Percentiles rank a stretch among this genome's conserved stretches.
phyloP scores from a whole-genome alignment of 2,113 vertebrate genomes.

The Otus sunia region DNA sequence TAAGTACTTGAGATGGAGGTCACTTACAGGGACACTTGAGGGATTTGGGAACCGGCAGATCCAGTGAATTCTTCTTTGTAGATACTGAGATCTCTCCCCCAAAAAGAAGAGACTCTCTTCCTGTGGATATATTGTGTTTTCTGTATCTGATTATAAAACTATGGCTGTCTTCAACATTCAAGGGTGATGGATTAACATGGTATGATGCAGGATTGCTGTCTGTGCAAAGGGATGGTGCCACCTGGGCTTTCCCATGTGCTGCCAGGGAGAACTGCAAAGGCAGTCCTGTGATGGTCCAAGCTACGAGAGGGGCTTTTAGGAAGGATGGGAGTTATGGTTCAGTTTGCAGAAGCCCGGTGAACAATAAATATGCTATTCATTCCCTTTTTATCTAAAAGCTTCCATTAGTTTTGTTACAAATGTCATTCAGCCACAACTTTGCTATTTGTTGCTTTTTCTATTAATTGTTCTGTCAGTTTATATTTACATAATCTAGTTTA shows the following conservation, averaged over 20 bases:
- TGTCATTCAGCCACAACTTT: neutral
- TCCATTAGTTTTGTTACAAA: neutral
- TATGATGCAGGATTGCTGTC: neutral
- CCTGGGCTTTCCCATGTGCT: accelerated
- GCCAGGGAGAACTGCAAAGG: neutral
- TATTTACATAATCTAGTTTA: neutral
- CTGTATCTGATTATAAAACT: neutral
- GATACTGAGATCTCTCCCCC: accelerated
- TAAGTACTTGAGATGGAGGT: neutral
- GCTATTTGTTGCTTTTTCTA: neutral
- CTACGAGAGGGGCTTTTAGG: neutral
- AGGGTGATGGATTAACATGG: neutral
- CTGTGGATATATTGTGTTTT: neutral
- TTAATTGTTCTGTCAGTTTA: neutral
- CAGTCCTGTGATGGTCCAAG: neutral
- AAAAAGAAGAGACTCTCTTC: neutral
- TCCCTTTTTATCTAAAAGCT: neutral
- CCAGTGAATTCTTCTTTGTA: neutral
- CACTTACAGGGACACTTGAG: accelerated
- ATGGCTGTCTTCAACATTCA: accelerated
- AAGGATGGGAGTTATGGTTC: neutral
- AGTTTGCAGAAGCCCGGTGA: neutral
- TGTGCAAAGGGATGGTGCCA: neutral
- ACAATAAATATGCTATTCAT: neutral
- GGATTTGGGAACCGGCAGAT: neutral